Evolutionary conservation across 2,113 vertebrate genomes (phyloP).

Genomic region (Ophthalmolycus amberensis): DNA sequence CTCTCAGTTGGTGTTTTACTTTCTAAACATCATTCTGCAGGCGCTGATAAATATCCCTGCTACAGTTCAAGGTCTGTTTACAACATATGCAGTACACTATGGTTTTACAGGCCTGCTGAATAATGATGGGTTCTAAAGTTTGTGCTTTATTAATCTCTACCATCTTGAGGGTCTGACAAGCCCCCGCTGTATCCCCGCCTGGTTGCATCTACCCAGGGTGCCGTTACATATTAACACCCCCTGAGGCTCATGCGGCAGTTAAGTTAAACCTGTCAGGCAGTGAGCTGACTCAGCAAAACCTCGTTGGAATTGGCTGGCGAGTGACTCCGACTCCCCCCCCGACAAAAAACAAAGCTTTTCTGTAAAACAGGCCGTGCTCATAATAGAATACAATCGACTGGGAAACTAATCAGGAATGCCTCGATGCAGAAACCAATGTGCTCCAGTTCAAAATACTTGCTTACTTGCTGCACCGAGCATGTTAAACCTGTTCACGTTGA

Average conservation of each 20-base stretch:
- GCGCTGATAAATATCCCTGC: slow-evolving; percentile 15
- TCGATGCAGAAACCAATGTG: background rate
- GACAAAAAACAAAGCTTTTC: slow-evolving; percentile 34
- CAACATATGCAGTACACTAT: background rate
- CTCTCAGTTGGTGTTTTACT: background rate
- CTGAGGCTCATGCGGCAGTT: slow-evolving; percentile 27
- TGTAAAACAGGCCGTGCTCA: background rate
- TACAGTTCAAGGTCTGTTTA: slow-evolving; percentile 15
- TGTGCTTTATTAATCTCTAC: slow-evolving; percentile 34
- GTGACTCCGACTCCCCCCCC: slow-evolving; percentile 1
- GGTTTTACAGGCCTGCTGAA: slow-evolving; percentile 5
- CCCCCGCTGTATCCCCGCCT: slow-evolving; percentile 15
- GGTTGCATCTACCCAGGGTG: slow-evolving; percentile 25
- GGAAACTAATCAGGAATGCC: background rate
- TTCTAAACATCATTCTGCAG: slow-evolving; percentile 2
- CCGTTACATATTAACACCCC: slow-evolving; percentile 49
- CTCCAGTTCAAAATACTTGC: background rate
- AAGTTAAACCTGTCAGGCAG: slow-evolving; percentile 45
- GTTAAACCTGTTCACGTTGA: slow-evolving; percentile 73
- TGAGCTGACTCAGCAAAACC: slow-evolving; percentile 52
- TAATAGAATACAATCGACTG: background rate
- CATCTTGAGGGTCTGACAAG: slow-evolving; percentile 31
- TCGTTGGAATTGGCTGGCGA: background rate
- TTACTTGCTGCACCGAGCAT: slow-evolving; percentile 37
- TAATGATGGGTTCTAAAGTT: background rate